Percentiles rank a stretch among this genome's conserved stretches.
phyloP scores from a whole-genome alignment of 1,140 invertebrate genomes.

The Nasonia giraulti region DNA sequence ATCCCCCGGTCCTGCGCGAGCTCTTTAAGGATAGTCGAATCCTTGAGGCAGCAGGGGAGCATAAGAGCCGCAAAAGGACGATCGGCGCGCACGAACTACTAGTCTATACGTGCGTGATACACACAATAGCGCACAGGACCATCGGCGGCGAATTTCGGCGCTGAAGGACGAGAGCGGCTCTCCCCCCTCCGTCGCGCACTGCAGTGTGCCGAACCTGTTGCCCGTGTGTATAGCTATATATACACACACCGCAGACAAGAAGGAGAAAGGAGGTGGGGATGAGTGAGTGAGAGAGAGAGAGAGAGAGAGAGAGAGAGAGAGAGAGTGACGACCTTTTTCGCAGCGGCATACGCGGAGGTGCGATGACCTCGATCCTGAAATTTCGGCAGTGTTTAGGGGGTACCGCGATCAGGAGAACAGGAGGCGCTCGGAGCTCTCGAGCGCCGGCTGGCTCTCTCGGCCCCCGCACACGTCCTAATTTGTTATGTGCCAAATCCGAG shows the following conservation, averaged over 20 bases:
- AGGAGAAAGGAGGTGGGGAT: conserved; percentile 16
- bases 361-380: conserved; percentile 56
- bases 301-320: conserved; percentile 9
- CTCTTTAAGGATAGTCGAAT: conserved; percentile 68
- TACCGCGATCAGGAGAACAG: conserved; percentile 63
- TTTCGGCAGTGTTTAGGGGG: conserved; percentile 64
- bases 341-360: neutral
- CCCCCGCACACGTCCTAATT: conserved; percentile 40
- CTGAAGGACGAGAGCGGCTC: conserved; percentile 15
- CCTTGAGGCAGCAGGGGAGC: conserved; percentile 67
- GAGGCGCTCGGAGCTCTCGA: conserved; percentile 4
- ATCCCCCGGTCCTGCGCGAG: neutral
- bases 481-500: conserved; percentile 42
- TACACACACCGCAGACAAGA: neutral
- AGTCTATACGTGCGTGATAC: too few species aligned
- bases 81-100: neutral
- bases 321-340: neutral
- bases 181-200: neutral
- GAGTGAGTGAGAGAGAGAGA: conserved; percentile 50
- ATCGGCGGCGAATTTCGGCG: neutral
- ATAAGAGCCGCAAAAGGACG: conserved; percentile 55
- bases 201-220: conserved; percentile 24
- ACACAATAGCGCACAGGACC: neutral
- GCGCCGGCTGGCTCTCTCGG: neutral
- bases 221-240: neutral